Evolutionary conservation across 2,113 vertebrate species (phyloP), one percentile per base, ranked within the genome.

Genomic region (Eclectus roratus): DNA sequence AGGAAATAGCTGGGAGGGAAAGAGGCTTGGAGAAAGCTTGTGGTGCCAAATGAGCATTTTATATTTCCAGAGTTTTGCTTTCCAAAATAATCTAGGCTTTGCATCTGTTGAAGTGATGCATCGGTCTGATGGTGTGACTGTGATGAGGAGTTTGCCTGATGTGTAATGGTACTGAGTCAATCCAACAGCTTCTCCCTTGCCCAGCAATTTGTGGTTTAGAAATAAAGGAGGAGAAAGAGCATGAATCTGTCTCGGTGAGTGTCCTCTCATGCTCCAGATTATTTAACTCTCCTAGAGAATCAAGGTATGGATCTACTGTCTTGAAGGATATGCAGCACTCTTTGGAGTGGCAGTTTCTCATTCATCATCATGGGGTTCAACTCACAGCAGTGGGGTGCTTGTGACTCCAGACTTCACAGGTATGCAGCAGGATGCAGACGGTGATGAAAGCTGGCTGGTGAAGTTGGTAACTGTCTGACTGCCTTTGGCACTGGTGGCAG

Each of bases 331-430:
- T 33, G 39, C 25, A 41, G 28, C 10, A 24, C 28, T 78, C 4
- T 9, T 47, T 50, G 10, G 4, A 52, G 11, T 64, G 49, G 7
- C 19, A 49, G 47, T 14, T 74, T 80, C 16, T 89, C 20, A 4
- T 11, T 47, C 27, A 8, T 23, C 29, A 2, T 56, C 16, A 0
- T 8, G 23, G 58, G 9, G 28, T 33, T 69, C 20, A 35, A 0
- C 47, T 71, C 1, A 1, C 25, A 41, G 19, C 6, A 49, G 17
- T 1, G 12, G 8, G 33, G 20, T 63, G 55, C 37, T 71, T 41
- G 49, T 1, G 12, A 52, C 11, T n/a, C 9, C 29, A 17, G 31
- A 17, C 29, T 73, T 35, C 11, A 12, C 7, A 4, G 2, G 11
- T 5, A 10, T 27, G 23, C 0, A 10, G 46, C 52, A 56, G 43